Conservation (phyloP, 2,113 vertebrate genomes). For the Mormyrus lacerda region DNA sequence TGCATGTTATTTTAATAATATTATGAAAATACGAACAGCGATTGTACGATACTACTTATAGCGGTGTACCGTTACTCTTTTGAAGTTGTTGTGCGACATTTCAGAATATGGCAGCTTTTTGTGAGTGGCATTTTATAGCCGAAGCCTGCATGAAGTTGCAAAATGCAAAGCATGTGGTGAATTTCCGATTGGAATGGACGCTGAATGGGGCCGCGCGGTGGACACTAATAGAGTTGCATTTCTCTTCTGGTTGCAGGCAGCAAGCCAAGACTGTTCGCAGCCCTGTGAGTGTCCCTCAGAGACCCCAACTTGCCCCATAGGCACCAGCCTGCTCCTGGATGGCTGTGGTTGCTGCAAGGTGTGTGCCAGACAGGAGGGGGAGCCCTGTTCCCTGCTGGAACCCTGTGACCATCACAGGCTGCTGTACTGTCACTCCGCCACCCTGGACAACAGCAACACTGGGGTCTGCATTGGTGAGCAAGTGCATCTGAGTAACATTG, state of each 20-base stretch:
- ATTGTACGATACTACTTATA: neutral
- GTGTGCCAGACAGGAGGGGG: conserved; percentile 61
- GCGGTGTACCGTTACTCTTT: neutral
- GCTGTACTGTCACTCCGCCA: conserved; percentile 61
- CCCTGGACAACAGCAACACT: conserved; percentile 45
- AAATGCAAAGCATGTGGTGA: neutral
- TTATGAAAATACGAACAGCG: neutral
- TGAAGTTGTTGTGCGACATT: neutral
- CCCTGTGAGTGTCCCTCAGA: conserved; percentile 60
- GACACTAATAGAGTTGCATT: neutral
- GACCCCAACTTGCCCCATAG: conserved; percentile 46
- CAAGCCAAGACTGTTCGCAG: conserved; percentile 45
- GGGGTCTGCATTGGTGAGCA: conserved; percentile 67
- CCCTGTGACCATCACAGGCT: conserved; percentile 70
- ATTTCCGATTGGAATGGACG: neutral
- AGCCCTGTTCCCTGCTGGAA: conserved; percentile 57
- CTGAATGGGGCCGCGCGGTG: conserved; percentile 20
- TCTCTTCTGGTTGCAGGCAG: conserved; percentile 40
- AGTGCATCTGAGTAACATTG: neutral
- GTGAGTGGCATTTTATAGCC: neutral
- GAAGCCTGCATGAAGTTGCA: neutral
- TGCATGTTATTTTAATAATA: neutral
- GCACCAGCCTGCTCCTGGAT: conserved; percentile 63
- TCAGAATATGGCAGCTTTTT: neutral
- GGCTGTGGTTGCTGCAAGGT: conserved; percentile 72